phyloP scores from a whole-genome alignment of 2,797 vertebrate species.

The Micrastur ruficollis region DNA sequence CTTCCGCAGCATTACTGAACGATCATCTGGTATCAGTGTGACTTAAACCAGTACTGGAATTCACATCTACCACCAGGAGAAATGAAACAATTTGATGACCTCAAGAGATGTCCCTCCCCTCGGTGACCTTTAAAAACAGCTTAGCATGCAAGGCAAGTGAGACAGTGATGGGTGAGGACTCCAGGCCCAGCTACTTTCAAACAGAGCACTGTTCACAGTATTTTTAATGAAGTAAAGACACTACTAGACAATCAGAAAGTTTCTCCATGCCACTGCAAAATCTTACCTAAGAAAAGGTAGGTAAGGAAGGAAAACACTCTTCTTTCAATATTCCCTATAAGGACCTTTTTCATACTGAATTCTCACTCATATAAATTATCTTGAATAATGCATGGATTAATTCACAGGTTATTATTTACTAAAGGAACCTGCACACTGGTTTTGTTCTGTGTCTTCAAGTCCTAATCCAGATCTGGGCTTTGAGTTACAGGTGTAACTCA shows the following conservation, averaged over 20 bases:
- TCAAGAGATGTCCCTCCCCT: neutral
- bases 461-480: neutral
- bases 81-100: neutral
- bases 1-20: neutral
- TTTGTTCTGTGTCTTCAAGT: neutral
- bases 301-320: neutral
- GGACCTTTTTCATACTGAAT: neutral
- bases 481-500: neutral
- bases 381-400: neutral
- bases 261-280: neutral
- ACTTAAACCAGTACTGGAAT: neutral
- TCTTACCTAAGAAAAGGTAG: neutral
- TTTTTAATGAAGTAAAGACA: neutral
- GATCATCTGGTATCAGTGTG: neutral
- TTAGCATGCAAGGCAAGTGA: neutral
- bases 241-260: neutral
- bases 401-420: neutral
- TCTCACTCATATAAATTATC: neutral
- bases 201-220: neutral
- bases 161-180: fast-evolving
- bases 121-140: neutral
- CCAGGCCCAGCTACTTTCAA: neutral
- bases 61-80: neutral
- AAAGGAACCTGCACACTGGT: neutral
- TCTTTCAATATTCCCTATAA: neutral